A percentile compares a stretch with the other conserved stretches of the same genome.
Conservation (phyloP, 2,888 invertebrate genomes). For the Peribatodes rhomboidaria region DNA sequence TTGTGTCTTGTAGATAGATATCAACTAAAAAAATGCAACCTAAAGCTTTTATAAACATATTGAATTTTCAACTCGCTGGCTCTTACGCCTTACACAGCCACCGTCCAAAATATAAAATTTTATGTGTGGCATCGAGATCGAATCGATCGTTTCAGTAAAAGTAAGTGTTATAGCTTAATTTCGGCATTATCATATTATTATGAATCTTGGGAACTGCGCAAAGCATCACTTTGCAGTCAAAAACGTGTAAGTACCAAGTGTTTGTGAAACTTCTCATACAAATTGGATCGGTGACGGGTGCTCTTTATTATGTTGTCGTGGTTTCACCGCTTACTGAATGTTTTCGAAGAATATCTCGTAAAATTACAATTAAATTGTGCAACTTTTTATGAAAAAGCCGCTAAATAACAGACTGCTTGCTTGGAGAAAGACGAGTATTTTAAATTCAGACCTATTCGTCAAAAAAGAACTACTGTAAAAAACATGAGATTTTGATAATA, state of each 20-base stretch:
- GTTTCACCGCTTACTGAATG: constrained; percentile 10
- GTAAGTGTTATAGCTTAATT: constrained; percentile 85
- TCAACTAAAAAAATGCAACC: neutral
- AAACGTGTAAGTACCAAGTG: constrained; percentile 14
- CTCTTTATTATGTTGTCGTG: constrained; percentile 10
- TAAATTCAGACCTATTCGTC: no score
- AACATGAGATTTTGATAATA: no score
- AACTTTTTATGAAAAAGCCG: neutral
- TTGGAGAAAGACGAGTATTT: no score
- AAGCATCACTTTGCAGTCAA: constrained; percentile 32
- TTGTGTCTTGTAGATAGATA: no score
- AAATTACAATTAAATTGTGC: neutral
- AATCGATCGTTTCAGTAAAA: constrained; percentile 68
- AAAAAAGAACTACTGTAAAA: no score
- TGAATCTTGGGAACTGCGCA: constrained; percentile 30
- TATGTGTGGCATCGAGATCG: constrained; percentile 73
- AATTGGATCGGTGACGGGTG: constrained; percentile 22
- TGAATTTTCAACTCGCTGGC: constrained; percentile 44
- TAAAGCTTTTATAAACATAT: neutral
- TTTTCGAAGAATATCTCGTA: constrained; percentile 14
- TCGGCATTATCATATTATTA: constrained; percentile 74
- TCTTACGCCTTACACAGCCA: constrained; percentile 41
- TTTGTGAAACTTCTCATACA: constrained; percentile 21
- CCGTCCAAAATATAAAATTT: constrained; percentile 82
- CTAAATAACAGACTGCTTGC: neutral